Evolutionary conservation across 2,797 vertebrate species (phyloP).

Genomic region (Enteromius argenteus): DNA sequence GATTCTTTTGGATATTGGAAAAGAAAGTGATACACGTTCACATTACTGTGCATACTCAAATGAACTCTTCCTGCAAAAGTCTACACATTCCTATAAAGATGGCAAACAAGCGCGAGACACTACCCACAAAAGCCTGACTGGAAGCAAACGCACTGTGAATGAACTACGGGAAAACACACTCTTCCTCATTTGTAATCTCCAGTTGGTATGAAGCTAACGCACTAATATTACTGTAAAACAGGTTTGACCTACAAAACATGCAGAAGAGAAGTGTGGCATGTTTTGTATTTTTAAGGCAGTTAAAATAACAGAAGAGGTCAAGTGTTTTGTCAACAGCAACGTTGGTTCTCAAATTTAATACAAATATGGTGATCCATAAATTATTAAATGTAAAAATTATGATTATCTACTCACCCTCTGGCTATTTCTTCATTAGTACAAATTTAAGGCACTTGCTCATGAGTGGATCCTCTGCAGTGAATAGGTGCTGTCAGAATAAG

Average conservation of each 20-base stretch:
- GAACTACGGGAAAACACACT: not conserved
- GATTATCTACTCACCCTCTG: not conserved
- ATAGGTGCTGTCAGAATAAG: not conserved
- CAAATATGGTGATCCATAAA: not conserved
- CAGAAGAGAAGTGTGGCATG: not conserved
- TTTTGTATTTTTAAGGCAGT: not conserved
- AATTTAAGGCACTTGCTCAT: not conserved
- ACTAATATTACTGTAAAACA: not conserved
- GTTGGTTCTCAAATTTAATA: not conserved
- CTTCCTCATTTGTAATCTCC: not conserved
- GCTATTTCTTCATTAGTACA: not conserved
- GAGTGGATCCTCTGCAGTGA: not conserved
- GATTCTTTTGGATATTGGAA: not conserved
- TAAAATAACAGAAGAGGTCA: not conserved
- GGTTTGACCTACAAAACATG: not conserved
- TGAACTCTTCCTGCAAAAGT: not conserved
- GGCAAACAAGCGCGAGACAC: not conserved
- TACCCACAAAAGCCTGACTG: not conserved
- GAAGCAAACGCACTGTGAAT: not conserved
- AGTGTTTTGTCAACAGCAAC: not conserved
- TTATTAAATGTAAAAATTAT: not conserved
- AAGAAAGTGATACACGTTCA: not conserved
- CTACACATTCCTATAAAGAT: not conserved
- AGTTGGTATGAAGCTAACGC: no score
- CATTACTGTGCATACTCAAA: not conserved